Evolutionary conservation across 2,113 vertebrate genomes (phyloP).

Genomic region (Gobiocypris rarus): DNA sequence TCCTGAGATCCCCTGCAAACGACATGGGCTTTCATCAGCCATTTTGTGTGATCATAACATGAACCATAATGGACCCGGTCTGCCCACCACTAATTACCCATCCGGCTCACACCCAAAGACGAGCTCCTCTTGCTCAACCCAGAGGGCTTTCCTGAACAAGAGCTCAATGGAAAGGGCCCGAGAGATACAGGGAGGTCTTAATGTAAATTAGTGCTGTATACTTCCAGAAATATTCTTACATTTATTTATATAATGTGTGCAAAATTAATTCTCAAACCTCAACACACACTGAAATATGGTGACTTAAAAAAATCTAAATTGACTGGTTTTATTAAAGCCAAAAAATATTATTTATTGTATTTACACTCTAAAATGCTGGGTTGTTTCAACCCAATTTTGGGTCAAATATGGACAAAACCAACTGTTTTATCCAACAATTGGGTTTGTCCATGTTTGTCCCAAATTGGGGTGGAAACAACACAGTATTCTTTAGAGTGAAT

Average conservation of each 20-base stretch:
- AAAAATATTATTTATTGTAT: not conserved
- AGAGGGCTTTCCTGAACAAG: conserved; percentile 5
- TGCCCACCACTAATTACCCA: conserved; percentile 54
- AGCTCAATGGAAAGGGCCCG: conserved; percentile 18
- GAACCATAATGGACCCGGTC: conserved; percentile 49
- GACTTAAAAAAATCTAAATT: not conserved
- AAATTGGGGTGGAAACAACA: too few species aligned
- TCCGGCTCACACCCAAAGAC: conserved; percentile 8
- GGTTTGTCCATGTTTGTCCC: too few species aligned
- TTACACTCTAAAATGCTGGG: not conserved
- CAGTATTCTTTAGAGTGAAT: not conserved
- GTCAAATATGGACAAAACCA: too few species aligned
- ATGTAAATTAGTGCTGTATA: conserved; percentile 10
- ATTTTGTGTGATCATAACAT: conserved; percentile 45
- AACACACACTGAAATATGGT: not conserved
- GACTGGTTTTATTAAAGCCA: not conserved
- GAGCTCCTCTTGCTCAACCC: conserved; percentile 13
- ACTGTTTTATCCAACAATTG: too few species aligned
- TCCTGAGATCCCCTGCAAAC: conserved; percentile 47
- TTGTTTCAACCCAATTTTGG: too few species aligned
- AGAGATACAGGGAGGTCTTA: not conserved
- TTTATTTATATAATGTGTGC: not conserved
- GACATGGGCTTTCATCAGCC: conserved; percentile 28
- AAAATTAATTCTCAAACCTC: not conserved
- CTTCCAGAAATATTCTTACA: not conserved